Base-by-base conservation (phyloP, 2,888 invertebrate species). In the Drosophila prolongata region DNA sequence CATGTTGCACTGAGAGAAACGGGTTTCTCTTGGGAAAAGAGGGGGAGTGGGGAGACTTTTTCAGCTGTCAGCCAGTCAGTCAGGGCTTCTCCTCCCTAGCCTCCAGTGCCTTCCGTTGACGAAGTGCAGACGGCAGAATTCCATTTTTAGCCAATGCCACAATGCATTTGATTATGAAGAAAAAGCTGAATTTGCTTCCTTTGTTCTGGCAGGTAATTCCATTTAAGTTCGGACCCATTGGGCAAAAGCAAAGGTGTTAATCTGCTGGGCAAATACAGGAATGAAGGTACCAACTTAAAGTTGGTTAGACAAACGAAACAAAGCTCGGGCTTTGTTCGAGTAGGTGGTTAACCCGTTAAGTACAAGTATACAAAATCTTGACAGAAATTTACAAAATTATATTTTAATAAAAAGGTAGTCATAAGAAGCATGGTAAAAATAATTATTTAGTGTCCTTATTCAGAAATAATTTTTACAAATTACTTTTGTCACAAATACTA, bases 121-220 rank as follows among this genome's bases (percentile, higher is more conserved):
- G 89, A 86, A 86, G 86, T 86, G 86, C 85, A 84, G 85, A 81
- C 86, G 87, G 78, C 73, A 75, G 58, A 77, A 89, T 86, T 89
- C 89, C 86, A 84, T 89, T 86, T 85, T 86, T 85, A 89, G 89
- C 79, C 89, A 83, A 54, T 89, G 78, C 70, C 84, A 47, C 66
- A 83, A 82, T 82, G 88, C 88, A 87, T 83, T 83, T 85, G 80
- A 83, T 83, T 85, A 86, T 87, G 86, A 47, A 24, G 37, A 47
- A 59, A 54, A 59, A 42, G 47, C 52, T 65, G 67, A 67, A 56
- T 59, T 62, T 55, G 49, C 14, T 38, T 34, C 16, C 58, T 54
- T 49, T 62, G 61, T 58, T 64, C 37, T 27, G 50, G 11, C 9
- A 1, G 60, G 50, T 79, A 82, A 77, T 77, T 75, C 77, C 77